These are phyloP conservation scores for Hyposoter dolosus DNA, from an alignment of 2,888 invertebrate genomes.

Conservation along the genomic window DNA sequence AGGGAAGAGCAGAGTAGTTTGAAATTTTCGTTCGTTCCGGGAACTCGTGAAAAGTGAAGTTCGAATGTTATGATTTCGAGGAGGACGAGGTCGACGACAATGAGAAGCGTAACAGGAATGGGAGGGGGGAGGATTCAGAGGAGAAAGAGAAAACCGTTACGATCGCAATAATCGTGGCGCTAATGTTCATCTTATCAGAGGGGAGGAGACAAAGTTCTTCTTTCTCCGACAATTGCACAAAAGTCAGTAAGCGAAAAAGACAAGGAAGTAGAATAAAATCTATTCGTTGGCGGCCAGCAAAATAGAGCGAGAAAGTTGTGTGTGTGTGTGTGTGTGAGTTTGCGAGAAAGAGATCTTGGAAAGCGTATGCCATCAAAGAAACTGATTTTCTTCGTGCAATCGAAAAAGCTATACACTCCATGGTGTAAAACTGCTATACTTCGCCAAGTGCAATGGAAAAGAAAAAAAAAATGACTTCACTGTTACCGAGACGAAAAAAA, in stretches of 20 bases:
- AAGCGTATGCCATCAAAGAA: constrained; percentile 53
- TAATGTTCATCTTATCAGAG: constrained; percentile 62
- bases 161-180: constrained; percentile 49
- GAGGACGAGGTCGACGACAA: constrained; percentile 25
- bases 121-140: neutral
- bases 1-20: neutral
- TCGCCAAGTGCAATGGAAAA: constrained; percentile 42
- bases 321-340: neutral
- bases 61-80: constrained; percentile 28
- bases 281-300: constrained; percentile 1
- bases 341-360: constrained; percentile 7
- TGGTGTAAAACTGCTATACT: constrained; percentile 18
- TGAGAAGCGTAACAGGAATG: neutral
- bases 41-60: constrained; percentile 36
- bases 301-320: neutral
- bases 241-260: constrained; percentile 34
- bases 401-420: constrained; percentile 27
- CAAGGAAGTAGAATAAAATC: neutral
- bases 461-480: neutral
- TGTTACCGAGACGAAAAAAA: constrained; percentile 8
- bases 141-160: constrained; percentile 37
- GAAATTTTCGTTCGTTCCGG: constrained; percentile 19
- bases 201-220: constrained; percentile 24
- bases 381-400: constrained; percentile 56
- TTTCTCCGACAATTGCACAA: constrained; percentile 53